Conservation (phyloP, 2,113 vertebrate species). For the Nannobrachium achirus region DNA sequence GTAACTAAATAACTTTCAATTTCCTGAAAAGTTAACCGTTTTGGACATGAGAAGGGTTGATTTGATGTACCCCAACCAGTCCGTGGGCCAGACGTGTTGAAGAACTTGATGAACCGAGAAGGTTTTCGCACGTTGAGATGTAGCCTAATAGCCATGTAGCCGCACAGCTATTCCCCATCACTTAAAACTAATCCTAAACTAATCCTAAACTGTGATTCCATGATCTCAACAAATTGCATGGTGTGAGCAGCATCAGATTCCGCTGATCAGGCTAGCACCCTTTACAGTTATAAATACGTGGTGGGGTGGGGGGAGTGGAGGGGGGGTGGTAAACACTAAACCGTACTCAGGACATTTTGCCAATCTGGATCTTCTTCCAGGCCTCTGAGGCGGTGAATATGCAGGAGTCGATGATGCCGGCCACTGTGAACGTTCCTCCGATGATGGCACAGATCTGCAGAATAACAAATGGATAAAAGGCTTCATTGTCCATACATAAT, state of each 20-base stretch:
- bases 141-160: constrained; percentile 24
- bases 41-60: constrained; percentile 46
- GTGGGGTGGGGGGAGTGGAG: constrained; percentile 7
- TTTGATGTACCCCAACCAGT: constrained; percentile 20
- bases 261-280: constrained; percentile 58
- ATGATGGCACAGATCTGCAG: constrained; percentile 97
- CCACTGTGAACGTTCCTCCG: constrained; percentile 97
- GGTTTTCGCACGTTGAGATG: constrained; percentile 47
- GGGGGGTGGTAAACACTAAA: no score
- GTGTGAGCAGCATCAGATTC: constrained; percentile 45
- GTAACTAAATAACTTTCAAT: constrained; percentile 10
- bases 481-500: neutral
- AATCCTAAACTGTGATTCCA: constrained; percentile 24
- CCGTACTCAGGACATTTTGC: constrained; percentile 88
- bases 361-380: constrained; percentile 99
- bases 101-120: constrained; percentile 10
- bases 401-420: constrained; percentile 97
- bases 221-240: constrained; percentile 41
- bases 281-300: constrained; percentile 61
- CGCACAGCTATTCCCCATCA: constrained; percentile 59
- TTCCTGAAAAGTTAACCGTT: constrained; percentile 20
- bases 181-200: constrained; percentile 31
- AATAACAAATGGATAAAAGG: neutral
- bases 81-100: constrained; percentile 22
- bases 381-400: constrained; percentile 99